A percentile compares a stretch with the other conserved stretches of the same genome.
Evolutionary conservation across 2,797 vertebrate genomes (phyloP).

Genomic region (Yasuhikotakia modesta): DNA sequence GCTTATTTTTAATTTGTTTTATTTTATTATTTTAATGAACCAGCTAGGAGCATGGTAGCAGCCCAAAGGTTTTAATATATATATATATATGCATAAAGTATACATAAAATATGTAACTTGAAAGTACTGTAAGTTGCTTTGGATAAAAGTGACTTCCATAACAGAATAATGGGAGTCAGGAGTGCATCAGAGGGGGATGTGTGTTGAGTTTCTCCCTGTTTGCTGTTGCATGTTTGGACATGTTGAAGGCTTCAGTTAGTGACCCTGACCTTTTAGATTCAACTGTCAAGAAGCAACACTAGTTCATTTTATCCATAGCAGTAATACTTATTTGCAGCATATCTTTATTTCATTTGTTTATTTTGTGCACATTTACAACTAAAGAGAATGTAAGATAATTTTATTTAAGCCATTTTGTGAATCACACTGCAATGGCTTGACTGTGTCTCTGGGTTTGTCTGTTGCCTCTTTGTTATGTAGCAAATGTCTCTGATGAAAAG

Average conservation of each 20-base stretch:
- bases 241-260: slow-evolving; percentile 31
- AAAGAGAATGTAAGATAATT: not conserved
- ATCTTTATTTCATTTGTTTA: slow-evolving; percentile 14
- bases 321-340: not conserved
- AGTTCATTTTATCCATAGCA: not conserved
- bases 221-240: slow-evolving; percentile 33
- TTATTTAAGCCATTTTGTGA: not conserved
- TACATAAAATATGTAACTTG: no score
- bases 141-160: no score
- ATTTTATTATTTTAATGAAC: not conserved
- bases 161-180: not conserved
- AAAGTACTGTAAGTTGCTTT: no score
- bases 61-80: no score
- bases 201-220: slow-evolving; percentile 12
- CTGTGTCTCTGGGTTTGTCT: slow-evolving; percentile 22
- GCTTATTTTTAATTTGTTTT: not conserved
- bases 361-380: not conserved
- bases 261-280: slow-evolving; percentile 34
- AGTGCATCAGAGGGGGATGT: not conserved
- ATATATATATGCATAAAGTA: no score
- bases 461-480: slow-evolving; percentile 25
- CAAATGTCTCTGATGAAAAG: slow-evolving; percentile 37
- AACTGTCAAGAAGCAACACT: not conserved
- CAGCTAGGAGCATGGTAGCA: no score
- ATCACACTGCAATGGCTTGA: not conserved